Percentiles rank a stretch among this genome's conserved stretches.
Conservation (phyloP, 2,888 invertebrate species). For the Spialia ferax region DNA sequence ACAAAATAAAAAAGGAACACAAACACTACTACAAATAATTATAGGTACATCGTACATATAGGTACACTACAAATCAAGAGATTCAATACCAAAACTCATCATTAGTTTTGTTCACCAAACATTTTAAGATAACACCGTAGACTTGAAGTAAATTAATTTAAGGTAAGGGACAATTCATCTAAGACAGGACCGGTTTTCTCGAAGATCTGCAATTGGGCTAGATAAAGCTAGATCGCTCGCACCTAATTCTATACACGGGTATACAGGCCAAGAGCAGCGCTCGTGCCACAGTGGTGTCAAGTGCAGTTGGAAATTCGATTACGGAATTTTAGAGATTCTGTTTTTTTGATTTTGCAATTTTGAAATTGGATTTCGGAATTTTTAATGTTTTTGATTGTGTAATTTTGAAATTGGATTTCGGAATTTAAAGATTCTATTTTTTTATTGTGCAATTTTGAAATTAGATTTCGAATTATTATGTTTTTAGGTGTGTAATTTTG, state of each 20-base stretch:
- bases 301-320: neutral
- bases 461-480: no score
- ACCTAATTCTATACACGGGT: slow-evolving; percentile 67
- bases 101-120: neutral
- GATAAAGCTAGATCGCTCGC: slow-evolving; percentile 56
- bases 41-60: neutral
- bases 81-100: neutral
- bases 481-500: no score
- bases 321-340: neutral
- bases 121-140: no score
- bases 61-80: neutral
- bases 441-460: no score
- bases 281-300: slow-evolving; percentile 45
- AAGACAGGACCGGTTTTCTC: neutral
- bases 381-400: no score
- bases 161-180: neutral
- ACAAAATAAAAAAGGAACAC: no score
- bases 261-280: slow-evolving; percentile 57
- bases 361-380: no score
- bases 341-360: neutral
- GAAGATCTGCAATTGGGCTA: slow-evolving; percentile 35
- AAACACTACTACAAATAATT: no score
- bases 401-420: no score
- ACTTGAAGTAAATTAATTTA: no score
- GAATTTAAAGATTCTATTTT: no score